Evolutionary conservation across 1,140 invertebrate genomes (phyloP).

Genomic region (Bombus confusus): DNA sequence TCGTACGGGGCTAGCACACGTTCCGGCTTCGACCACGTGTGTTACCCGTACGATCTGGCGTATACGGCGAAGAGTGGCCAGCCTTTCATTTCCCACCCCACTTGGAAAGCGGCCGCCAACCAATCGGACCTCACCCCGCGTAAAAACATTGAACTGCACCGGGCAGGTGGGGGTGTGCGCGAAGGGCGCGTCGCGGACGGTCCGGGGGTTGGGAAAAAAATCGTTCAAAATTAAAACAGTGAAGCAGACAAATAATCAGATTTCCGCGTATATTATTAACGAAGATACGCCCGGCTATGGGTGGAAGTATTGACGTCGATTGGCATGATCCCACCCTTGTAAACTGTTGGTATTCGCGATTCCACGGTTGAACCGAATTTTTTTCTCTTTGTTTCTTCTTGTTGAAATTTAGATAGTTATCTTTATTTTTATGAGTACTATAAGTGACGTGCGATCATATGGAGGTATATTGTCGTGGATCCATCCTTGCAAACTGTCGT

Average conservation of each 20-base stretch:
- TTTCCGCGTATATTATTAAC: conserved; percentile 81
- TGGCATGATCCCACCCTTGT: conserved; percentile 64
- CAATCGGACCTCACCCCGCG: conserved; percentile 73
- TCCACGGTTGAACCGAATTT: background rate
- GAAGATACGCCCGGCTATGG: conserved; percentile 61
- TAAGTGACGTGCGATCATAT: too few relatives aligned
- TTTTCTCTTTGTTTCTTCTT: background rate
- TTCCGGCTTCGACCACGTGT: conserved; percentile 59
- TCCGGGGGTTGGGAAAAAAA: conserved; percentile 57
- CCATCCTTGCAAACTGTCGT: conserved; percentile 42
- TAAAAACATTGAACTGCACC: conserved; percentile 76
- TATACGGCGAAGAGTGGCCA: conserved; percentile 61
- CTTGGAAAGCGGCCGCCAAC: conserved; percentile 61
- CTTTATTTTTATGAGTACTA: background rate
- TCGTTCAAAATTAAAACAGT: conserved; percentile 80
- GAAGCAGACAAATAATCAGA: conserved; percentile 81
- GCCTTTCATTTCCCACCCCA: conserved; percentile 72
- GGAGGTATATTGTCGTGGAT: background rate
- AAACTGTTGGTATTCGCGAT: conserved; percentile 30
- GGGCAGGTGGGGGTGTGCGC: conserved; percentile 59
- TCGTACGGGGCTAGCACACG: conserved; percentile 45
- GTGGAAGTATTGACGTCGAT: conserved; percentile 79
- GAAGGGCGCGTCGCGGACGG: conserved; percentile 32
- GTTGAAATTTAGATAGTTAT: background rate
- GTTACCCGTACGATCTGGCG: conserved; percentile 55